phyloP scores from a whole-genome alignment of 2,797 vertebrate species.

The Nannoperca australis region DNA sequence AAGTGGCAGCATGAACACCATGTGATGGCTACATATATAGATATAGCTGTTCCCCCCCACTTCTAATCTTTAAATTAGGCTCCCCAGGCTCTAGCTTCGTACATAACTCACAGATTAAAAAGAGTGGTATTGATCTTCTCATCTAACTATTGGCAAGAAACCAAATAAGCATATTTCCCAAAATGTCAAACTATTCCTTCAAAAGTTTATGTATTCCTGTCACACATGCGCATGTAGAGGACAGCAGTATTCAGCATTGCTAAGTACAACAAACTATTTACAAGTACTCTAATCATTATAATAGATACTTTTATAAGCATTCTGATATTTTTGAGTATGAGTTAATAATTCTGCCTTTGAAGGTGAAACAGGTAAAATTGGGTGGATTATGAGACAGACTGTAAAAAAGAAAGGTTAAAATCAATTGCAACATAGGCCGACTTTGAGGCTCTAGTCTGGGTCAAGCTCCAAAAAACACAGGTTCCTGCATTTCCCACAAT shows the following conservation, averaged over 20 bases:
- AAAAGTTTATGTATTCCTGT: background rate
- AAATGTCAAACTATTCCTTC: background rate
- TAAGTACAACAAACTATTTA: background rate
- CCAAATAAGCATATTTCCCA: background rate
- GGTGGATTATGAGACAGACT: background rate
- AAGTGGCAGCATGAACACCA: background rate
- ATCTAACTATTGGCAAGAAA: background rate
- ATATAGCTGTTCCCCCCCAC: background rate
- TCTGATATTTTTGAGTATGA: background rate
- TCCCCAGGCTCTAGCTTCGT: background rate
- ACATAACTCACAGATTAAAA: background rate
- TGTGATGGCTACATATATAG: background rate
- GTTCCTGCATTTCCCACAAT: background rate
- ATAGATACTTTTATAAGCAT: background rate
- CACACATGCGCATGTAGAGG: background rate
- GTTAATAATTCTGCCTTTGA: background rate
- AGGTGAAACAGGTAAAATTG: too few relatives aligned
- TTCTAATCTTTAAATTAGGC: background rate
- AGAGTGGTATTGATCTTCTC: conserved; percentile 11
- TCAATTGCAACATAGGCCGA: background rate
- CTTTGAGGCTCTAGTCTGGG: background rate
- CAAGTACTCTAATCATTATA: background rate
- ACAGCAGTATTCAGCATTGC: background rate
- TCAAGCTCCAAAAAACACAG: background rate
- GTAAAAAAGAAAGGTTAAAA: background rate